Evolutionary conservation across 2,888 invertebrate genomes (phyloP).

Genomic region (Caenorhabditis parvicauda): DNA sequence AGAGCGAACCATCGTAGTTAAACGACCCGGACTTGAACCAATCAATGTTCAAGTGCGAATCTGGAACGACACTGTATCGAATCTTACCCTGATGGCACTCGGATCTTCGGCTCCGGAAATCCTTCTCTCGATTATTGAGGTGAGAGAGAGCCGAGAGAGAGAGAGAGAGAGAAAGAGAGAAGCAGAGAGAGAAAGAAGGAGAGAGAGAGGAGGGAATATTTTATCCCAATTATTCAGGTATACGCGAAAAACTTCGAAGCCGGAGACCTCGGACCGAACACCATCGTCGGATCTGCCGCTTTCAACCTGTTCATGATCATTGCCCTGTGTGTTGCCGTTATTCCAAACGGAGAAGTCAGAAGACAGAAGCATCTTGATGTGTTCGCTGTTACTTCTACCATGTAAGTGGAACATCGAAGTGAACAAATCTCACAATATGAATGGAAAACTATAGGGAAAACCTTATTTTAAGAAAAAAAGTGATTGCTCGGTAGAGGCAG

Average conservation of each 20-base stretch:
- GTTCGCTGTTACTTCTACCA: constrained; percentile 92
- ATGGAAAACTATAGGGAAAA: too few species aligned
- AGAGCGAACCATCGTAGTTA: constrained; percentile 88
- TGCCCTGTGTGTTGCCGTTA: constrained; percentile 77
- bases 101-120: constrained; percentile 97
- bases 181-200: neutral
- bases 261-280: constrained; percentile 94
- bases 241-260: constrained; percentile 86
- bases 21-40: constrained; percentile 79
- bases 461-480: too few species aligned
- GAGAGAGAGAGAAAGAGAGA: too few species aligned
- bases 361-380: constrained; percentile 71
- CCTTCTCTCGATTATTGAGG: constrained; percentile 91
- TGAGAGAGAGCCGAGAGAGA: too few species aligned
- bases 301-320: constrained; percentile 98
- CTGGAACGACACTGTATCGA: constrained; percentile 99
- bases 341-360: constrained; percentile 59
- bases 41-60: constrained; percentile 73
- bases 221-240: constrained; percentile 21
- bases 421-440: too few species aligned
- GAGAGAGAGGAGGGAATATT: neutral
- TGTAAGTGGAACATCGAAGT: too few species aligned
- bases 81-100: constrained; percentile 94
- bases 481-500: too few species aligned
- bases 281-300: constrained; percentile 96